phyloP scores from a whole-genome alignment of 2,797 vertebrate genomes.

The Sphenodon punctatus region DNA sequence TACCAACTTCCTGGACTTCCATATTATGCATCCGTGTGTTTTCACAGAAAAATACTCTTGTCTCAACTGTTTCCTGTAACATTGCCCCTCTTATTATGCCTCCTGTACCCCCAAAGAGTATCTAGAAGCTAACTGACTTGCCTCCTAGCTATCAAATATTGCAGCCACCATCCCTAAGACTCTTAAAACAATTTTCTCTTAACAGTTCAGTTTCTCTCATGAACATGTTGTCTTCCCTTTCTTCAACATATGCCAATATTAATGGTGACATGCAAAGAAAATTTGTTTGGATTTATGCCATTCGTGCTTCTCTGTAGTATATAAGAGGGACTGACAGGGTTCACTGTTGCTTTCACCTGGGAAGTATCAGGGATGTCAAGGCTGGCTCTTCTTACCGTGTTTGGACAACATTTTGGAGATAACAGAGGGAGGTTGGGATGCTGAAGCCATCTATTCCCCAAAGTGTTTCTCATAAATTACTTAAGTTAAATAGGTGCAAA shows the following conservation, averaged over 20 bases:
- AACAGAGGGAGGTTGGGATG: too few species aligned
- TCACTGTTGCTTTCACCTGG: too few species aligned
- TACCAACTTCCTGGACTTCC: background rate
- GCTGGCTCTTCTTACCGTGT: too few species aligned
- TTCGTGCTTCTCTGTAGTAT: too few species aligned
- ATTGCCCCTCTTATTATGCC: background rate
- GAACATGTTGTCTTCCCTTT: slow-evolving; percentile 16
- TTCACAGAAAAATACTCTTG: background rate
- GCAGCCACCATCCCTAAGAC: background rate
- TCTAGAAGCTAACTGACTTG: background rate
- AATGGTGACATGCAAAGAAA: slow-evolving; percentile 3
- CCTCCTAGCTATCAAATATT: background rate
- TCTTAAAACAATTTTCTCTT: background rate
- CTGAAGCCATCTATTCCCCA: too few species aligned
- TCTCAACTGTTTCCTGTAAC: background rate
- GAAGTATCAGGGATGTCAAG: too few species aligned
- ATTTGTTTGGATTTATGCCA: background rate
- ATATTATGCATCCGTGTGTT: accelerated
- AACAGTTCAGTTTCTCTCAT: background rate
- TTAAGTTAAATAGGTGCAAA: too few species aligned
- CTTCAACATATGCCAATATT: slow-evolving; percentile 9
- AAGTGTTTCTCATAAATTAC: too few species aligned
- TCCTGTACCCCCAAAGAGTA: background rate
- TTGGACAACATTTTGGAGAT: too few species aligned
- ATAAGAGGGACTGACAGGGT: too few species aligned